Conservation (phyloP, 1,140 invertebrate genomes). For the Physella acuta region DNA sequence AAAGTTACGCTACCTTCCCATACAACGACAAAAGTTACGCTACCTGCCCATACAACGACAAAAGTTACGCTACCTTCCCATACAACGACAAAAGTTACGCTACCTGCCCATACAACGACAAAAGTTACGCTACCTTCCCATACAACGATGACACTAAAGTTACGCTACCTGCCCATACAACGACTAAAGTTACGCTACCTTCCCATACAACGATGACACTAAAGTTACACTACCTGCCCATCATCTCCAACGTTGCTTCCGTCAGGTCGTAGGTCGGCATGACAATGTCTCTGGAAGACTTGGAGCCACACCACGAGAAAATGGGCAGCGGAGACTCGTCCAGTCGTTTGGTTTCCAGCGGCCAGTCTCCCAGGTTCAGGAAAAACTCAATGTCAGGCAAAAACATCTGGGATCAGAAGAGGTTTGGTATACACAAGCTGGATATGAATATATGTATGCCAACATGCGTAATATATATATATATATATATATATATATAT, state of each 20-base stretch:
- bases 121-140: too few relatives aligned
- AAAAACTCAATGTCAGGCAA: conserved; percentile 89
- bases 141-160: too few relatives aligned
- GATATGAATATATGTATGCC: background rate
- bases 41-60: too few relatives aligned
- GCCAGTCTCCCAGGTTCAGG: conserved; percentile 95
- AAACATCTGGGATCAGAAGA: conserved; percentile 46
- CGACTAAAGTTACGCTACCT: too few relatives aligned
- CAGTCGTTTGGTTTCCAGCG: conserved; percentile 65
- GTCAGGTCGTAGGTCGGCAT: conserved; percentile 95
- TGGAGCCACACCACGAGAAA: conserved; percentile 94
- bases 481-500: background rate
- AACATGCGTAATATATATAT: background rate
- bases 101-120: too few relatives aligned
- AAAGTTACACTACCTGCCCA: conserved; percentile 71
- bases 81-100: too few relatives aligned
- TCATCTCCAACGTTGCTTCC: conserved; percentile 85
- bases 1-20: too few relatives aligned
- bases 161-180: too few relatives aligned
- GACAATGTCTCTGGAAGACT: conserved; percentile 82
- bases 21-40: too few relatives aligned
- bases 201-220: background rate
- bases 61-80: too few relatives aligned
- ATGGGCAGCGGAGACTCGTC: conserved; percentile 70
- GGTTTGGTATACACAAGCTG: too few relatives aligned